Base-by-base conservation (phyloP, 2,797 vertebrate species). In the Phataginus tricuspis region DNA sequence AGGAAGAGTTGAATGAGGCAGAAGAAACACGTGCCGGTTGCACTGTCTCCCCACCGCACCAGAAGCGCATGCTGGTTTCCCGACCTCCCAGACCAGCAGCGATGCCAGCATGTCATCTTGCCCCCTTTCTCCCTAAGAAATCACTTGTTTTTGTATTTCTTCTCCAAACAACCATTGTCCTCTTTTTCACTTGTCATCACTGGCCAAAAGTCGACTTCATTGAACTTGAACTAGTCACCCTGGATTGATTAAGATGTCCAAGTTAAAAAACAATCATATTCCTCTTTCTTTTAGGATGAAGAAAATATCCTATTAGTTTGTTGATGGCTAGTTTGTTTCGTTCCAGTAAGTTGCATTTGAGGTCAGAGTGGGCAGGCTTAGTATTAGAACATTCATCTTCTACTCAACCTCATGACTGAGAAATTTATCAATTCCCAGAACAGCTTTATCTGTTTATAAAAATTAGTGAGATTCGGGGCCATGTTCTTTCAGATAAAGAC, bases 381-480 rank as follows among this genome's bases (percentile, higher is more conserved):
- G 59, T 74, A 23, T 21, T 51, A 55, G 77, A 68, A 95, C 82
- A 94, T 78, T 91, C 68, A 78, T 93, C 66, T 74, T 90, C 72
- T 77, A 53, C 11, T 80, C 68, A 83, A 45, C 29, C 57, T 34
- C 42, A 0, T n/a, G 83, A 89, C 55, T 4, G 69, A 84, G 77
- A 90, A 55, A 31, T 42, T 42, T 7, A 83, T 92, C 63, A 75
- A 86, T 95, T 95, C 78, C 85, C 69, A 68, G 80, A 86, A 89
- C 18, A 77, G 31, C 21, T 77, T 72, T 74, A 29, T 94, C 66
- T 97, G 90, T 96, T 96, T 96, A 90, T 91, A 90, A 80, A 91
- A 89, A 39, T 34, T 27, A 39, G 68, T 77, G 59, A 87, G 12
- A 37, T 92, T 39, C 51, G 49, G n/a, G 75, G 90, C 92, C 71